These are phyloP conservation scores for Catamblyrhynchus diadema DNA, from an alignment of 2,797 vertebrate species.

Conservation along the genomic window DNA sequence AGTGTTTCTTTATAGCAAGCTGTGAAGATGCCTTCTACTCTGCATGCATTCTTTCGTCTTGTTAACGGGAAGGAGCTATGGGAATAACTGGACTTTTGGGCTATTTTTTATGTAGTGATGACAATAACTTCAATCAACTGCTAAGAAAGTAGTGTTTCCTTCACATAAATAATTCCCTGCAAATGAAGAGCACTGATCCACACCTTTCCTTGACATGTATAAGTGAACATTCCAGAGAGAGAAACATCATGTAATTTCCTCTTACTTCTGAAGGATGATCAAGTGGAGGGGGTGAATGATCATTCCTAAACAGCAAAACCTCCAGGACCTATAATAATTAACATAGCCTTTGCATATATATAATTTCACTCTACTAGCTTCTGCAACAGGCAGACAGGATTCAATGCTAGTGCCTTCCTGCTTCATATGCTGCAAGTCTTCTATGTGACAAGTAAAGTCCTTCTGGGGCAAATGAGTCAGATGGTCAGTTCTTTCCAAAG, in stretches of 20 bases:
- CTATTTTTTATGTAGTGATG: not conserved
- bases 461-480: slow-evolving; percentile 8
- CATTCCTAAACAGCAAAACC: not conserved
- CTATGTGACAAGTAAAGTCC: not conserved
- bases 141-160: not conserved
- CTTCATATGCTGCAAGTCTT: not conserved
- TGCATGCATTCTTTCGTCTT: not conserved
- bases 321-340: not conserved
- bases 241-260: not conserved
- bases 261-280: not conserved
- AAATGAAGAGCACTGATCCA: not conserved
- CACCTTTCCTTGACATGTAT: not conserved
- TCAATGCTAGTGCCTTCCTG: not conserved
- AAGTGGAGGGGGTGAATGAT: not conserved
- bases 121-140: not conserved
- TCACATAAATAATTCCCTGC: not conserved
- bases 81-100: not conserved
- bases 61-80: not conserved
- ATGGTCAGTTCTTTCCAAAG: not conserved
- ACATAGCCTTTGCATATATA: not conserved
- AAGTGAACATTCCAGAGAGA: not conserved
- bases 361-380: not conserved
- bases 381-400: not conserved
- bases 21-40: not conserved
- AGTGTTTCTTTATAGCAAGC: not conserved